Conservation (phyloP, 2,888 invertebrate genomes). For the Drosophila silvestris region DNA sequence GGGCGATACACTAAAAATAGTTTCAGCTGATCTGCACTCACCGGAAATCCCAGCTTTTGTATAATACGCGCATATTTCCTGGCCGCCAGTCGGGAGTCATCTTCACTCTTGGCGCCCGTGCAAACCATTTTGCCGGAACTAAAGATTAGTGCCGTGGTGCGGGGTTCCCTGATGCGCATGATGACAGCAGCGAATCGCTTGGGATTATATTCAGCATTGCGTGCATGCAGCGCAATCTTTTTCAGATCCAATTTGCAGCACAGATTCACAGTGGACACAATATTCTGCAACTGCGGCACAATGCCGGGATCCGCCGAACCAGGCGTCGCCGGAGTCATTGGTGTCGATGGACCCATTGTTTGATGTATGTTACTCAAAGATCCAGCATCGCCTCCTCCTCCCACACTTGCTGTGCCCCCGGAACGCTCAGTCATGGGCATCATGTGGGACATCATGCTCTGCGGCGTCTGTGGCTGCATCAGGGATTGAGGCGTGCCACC, state of each 20-base stretch:
- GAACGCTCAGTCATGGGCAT: slow-evolving; percentile 86
- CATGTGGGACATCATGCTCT: slow-evolving; percentile 94
- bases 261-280: slow-evolving; percentile 98
- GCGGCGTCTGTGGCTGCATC: slow-evolving; percentile 96
- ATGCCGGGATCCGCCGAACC: slow-evolving; percentile 97
- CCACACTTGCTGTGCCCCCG: slow-evolving; percentile 12
- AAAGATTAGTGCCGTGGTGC: slow-evolving; percentile 93
- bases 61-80: slow-evolving; percentile 94
- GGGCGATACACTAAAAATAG: neutral
- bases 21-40: slow-evolving; percentile 75
- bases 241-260: slow-evolving; percentile 98
- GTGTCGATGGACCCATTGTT: slow-evolving; percentile 90
- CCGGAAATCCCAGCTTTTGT: slow-evolving; percentile 92
- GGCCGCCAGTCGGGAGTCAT: slow-evolving; percentile 91
- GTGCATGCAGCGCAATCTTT: slow-evolving; percentile 97
- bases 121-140: slow-evolving; percentile 94
- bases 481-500: slow-evolving; percentile 91
- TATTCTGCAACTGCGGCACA: slow-evolving; percentile 94
- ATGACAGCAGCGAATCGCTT: slow-evolving; percentile 99
- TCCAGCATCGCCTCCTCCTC: slow-evolving; percentile 47
- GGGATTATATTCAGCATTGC: slow-evolving; percentile 99
- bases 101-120: slow-evolving; percentile 93
- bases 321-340: slow-evolving; percentile 96
- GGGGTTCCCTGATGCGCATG: slow-evolving; percentile 95
- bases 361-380: slow-evolving; percentile 84